phyloP scores from a whole-genome alignment of 2,888 invertebrate species.

The Camponotus fellah region DNA sequence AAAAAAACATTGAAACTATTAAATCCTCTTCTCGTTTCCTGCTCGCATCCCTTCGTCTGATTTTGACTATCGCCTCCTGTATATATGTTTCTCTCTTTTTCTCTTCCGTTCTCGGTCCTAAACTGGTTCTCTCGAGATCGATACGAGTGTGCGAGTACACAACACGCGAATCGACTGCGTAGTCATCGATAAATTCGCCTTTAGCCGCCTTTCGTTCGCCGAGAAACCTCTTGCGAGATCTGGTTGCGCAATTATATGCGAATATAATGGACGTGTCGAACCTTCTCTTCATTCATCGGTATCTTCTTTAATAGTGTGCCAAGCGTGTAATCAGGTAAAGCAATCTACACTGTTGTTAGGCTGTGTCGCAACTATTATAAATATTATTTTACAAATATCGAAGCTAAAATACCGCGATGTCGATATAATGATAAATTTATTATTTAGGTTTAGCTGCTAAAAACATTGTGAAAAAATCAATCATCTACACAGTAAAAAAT shows the following conservation, averaged over 20 bases:
- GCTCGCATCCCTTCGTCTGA: constrained; percentile 31
- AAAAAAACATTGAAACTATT: background rate
- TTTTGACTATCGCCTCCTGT: constrained; percentile 63
- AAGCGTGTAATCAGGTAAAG: background rate
- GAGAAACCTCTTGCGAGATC: constrained; percentile 39
- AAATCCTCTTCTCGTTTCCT: background rate
- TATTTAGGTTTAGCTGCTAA: constrained; percentile 1
- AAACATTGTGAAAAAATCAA: background rate
- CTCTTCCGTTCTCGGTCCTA: constrained; percentile 65
- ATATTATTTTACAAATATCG: background rate
- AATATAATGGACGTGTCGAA: constrained; percentile 8
- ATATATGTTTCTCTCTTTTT: constrained; percentile 45
- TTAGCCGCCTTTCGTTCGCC: constrained; percentile 21
- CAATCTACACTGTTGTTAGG: background rate
- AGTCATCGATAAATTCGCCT: constrained; percentile 66
- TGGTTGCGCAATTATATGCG: constrained; percentile 56
- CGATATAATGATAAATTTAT: background rate
- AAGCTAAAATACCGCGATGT: background rate
- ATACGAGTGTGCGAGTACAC: constrained; percentile 50
- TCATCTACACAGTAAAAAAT: too few relatives aligned
- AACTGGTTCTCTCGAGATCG: constrained; percentile 73
- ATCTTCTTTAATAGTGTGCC: background rate
- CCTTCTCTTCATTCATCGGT: background rate
- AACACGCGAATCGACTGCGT: constrained; percentile 47
- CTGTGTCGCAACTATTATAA: background rate